phyloP scores from a whole-genome alignment of 2,888 invertebrate genomes.

The Heliconius erato region DNA sequence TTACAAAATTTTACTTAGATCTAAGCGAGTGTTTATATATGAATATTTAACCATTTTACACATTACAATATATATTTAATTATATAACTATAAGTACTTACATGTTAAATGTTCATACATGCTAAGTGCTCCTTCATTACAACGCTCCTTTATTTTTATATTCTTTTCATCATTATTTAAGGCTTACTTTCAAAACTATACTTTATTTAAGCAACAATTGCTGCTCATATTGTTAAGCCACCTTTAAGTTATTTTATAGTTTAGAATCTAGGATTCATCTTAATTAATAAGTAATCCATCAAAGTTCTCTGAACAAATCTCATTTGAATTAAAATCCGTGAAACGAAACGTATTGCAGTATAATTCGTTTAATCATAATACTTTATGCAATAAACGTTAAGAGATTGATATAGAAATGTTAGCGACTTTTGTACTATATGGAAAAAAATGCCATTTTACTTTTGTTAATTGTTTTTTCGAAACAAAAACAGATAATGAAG shows the following conservation, averaged over 20 bases:
- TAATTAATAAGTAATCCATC: slow-evolving; percentile 17
- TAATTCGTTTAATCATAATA: slow-evolving; percentile 11
- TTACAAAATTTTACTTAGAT: no score
- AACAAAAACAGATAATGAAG: no score
- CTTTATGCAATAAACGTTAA: slow-evolving; percentile 2
- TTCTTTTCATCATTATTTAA: no score
- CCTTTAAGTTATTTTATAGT: neutral
- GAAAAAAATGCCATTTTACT: neutral
- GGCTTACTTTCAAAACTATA: no score
- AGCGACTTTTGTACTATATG: neutral
- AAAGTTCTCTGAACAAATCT: slow-evolving; percentile 14
- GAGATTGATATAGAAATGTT: neutral
- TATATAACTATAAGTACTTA: no score
- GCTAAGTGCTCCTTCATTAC: no score
- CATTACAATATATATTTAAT: no score
- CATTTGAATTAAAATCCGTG: neutral
- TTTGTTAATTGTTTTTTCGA: neutral
- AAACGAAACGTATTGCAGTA: neutral
- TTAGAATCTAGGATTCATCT: neutral
- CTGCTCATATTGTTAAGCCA: neutral
- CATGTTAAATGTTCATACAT: no score
- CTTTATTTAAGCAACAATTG: neutral
- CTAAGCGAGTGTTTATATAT: no score
- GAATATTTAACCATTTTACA: no score
- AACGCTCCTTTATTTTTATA: no score